phyloP scores from a whole-genome alignment of 1,140 invertebrate genomes.

The Hydropsyche tenuis region DNA sequence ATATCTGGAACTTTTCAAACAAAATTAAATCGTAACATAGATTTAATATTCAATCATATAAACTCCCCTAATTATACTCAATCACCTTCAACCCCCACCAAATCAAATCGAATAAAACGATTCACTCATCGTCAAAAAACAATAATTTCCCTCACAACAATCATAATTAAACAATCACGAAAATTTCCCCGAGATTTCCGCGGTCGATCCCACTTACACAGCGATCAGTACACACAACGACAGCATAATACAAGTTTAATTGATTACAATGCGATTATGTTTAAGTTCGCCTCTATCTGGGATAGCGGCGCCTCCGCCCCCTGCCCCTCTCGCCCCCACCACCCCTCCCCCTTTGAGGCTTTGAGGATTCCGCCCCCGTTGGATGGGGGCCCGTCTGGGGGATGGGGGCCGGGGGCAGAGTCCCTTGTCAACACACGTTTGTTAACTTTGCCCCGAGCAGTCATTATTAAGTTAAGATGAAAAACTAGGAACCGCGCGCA shows the following conservation, averaged over 20 bases:
- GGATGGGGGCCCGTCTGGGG: neutral
- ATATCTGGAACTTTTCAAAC: no score
- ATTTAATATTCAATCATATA: no score
- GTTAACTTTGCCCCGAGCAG: constrained; percentile 37
- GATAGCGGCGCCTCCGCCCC: neutral
- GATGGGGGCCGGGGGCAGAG: constrained; percentile 18
- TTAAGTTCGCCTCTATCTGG: constrained; percentile 26
- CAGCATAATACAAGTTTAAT: constrained; percentile 26
- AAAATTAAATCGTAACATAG: no score
- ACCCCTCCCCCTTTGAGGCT: neutral
- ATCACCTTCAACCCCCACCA: no score
- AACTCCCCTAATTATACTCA: no score
- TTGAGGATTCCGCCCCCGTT: constrained; percentile 1
- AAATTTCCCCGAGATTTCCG: no score
- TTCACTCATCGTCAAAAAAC: no score
- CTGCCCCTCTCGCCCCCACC: neutral
- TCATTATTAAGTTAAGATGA: constrained; percentile 43
- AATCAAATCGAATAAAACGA: no score
- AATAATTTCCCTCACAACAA: no score
- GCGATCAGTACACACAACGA: no score
- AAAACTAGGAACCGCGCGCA: constrained; percentile 39
- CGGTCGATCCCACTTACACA: neutral
- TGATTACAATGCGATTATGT: constrained; percentile 30
- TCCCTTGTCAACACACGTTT: constrained; percentile 39
- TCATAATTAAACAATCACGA: no score